phyloP scores from a whole-genome alignment of 2,888 invertebrate genomes.

The Melieria omissa region DNA sequence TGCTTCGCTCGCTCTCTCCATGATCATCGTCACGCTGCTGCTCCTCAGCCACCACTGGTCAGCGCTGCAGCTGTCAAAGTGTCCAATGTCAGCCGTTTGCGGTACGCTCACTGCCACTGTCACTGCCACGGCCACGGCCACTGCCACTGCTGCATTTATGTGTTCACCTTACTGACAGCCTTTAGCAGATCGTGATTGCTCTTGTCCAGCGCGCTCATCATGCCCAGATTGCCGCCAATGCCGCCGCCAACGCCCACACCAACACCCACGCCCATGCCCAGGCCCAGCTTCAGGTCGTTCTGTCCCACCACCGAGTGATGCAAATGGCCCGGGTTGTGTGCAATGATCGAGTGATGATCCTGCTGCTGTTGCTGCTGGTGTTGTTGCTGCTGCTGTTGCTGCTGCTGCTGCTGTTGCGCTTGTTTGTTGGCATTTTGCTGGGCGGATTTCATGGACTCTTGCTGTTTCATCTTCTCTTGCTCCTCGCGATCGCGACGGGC shows the following conservation, averaged over 20 bases:
- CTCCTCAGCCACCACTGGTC: conserved; percentile 1
- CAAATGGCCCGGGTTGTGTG: conserved; percentile 67
- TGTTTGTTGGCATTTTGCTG: conserved; percentile 76
- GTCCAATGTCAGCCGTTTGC: background rate
- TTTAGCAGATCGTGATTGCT: conserved; percentile 66
- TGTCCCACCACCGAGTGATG: conserved; percentile 67
- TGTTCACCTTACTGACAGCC: conserved; percentile 68
- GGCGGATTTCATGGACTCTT: conserved; percentile 88
- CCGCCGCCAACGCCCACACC: conserved; percentile 59
- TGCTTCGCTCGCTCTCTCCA: no score
- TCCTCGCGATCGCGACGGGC: conserved; percentile 90
- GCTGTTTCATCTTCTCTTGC: conserved; percentile 90
- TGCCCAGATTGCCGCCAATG: conserved; percentile 66
- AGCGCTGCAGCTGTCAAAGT: background rate
- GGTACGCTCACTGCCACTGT: conserved; percentile 18
- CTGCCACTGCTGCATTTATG: conserved; percentile 57
- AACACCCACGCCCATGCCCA: conserved; percentile 65
- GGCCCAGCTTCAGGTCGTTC: conserved; percentile 66
- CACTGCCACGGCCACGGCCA: background rate
- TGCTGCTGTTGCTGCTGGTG: conserved; percentile 59
- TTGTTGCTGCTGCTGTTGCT: conserved; percentile 58
- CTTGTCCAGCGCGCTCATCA: conserved; percentile 68
- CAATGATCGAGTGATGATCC: conserved; percentile 66
- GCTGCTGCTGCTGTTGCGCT: conserved; percentile 61
- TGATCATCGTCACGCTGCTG: background rate